These are phyloP conservation scores for Empidonax traillii DNA, from an alignment of 2,113 vertebrate genomes.

Conservation along the genomic window DNA sequence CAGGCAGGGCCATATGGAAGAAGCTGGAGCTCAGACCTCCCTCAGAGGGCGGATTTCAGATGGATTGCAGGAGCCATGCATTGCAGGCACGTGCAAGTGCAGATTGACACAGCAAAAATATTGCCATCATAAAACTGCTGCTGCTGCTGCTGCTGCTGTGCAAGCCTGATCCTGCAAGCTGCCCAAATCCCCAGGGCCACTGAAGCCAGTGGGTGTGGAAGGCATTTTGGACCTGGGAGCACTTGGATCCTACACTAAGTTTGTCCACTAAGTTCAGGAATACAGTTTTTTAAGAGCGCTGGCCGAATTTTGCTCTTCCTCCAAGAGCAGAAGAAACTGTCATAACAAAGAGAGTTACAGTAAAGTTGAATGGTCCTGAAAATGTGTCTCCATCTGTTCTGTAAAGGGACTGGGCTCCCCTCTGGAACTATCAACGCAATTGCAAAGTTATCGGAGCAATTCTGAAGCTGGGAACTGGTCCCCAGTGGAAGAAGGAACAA, in stretches of 20 bases:
- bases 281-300: not conserved
- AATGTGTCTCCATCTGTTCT: constrained; percentile 36
- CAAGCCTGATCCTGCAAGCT: not conserved
- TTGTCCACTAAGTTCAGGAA: not conserved
- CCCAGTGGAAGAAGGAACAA: not conserved
- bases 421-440: not conserved
- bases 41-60: not conserved
- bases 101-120: not conserved
- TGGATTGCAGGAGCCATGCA: not conserved
- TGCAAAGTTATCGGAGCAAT: constrained; percentile 28
- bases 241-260: not conserved
- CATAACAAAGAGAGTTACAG: not conserved
- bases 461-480: not conserved
- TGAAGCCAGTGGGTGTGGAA: not conserved
- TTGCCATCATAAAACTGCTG: not conserved
- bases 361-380: not conserved
- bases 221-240: not conserved
- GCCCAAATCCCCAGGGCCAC: not conserved
- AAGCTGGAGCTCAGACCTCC: constrained; percentile 9
- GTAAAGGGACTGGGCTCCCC: not conserved
- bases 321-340: not conserved
- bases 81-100: not conserved
- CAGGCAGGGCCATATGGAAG: not conserved
- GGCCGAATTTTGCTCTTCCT: not conserved
- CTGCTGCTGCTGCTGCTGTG: not conserved